A percentile compares a stretch with the other conserved stretches of the same genome.
Evolutionary conservation across 2,888 invertebrate genomes (phyloP).

Genomic region (Prostheceraeus crozeri): DNA sequence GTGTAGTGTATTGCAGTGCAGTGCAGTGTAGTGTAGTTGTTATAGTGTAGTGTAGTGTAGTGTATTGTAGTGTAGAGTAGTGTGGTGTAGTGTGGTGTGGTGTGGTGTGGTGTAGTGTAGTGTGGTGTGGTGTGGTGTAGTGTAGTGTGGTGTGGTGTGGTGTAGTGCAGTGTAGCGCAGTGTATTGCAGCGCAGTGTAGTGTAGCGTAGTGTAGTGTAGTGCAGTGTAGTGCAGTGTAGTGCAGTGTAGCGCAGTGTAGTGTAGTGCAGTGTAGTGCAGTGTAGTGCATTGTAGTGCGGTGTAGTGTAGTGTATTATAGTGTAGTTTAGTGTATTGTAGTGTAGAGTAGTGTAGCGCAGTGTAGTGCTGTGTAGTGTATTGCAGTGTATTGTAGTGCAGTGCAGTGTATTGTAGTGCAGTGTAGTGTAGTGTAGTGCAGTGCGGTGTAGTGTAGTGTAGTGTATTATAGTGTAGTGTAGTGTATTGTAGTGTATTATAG

Average conservation of each 20-base stretch:
- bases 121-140: conserved; percentile 27
- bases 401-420: conserved; percentile 27
- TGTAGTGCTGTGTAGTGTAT: conserved; percentile 37
- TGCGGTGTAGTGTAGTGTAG: conserved; percentile 30
- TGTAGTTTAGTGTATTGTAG: conserved; percentile 32
- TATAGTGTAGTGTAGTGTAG: conserved; percentile 13
- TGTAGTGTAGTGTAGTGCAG: conserved; percentile 33
- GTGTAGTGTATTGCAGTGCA: conserved; percentile 18
- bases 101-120: conserved; percentile 35
- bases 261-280: conserved; percentile 36
- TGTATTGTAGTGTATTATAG: conserved; percentile 34
- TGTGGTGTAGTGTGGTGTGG: conserved; percentile 28
- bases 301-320: conserved; percentile 36
- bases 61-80: conserved; percentile 15
- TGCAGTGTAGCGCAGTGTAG: conserved; percentile 36
- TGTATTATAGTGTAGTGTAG: conserved; percentile 29
- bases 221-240: conserved; percentile 23
- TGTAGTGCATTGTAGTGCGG: conserved; percentile 30
- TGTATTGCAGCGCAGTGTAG: conserved; percentile 32
- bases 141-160: conserved; percentile 31
- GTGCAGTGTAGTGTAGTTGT: conserved; percentile 16
- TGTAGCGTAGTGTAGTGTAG: conserved; percentile 30
- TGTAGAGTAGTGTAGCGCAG: conserved; percentile 38
- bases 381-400: conserved; percentile 37
- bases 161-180: conserved; percentile 20